Evolutionary conservation across 2,888 invertebrate species (phyloP).

Genomic region (Pecten maximus): DNA sequence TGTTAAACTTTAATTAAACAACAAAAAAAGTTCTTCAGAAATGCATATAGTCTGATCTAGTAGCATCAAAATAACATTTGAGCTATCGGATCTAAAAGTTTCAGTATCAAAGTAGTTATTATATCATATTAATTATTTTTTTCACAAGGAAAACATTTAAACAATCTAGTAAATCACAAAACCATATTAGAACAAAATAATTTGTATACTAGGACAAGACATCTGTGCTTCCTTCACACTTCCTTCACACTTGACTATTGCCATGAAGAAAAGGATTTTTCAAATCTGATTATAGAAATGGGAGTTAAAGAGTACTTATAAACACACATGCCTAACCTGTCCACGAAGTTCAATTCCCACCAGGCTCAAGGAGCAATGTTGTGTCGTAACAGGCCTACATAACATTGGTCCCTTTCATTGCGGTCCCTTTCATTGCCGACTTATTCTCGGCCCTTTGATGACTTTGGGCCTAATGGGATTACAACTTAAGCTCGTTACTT

Average conservation of each 20-base stretch:
- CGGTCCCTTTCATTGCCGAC: not conserved
- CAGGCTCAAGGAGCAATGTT: not conserved
- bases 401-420: not conserved
- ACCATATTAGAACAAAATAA: too few species aligned
- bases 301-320: not conserved
- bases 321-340: not conserved
- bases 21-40: too few species aligned
- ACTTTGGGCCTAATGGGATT: not conserved
- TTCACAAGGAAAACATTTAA: too few species aligned
- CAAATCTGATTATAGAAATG: not conserved
- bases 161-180: too few species aligned
- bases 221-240: too few species aligned
- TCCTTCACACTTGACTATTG: not conserved
- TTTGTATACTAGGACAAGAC: too few species aligned
- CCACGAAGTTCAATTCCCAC: not conserved
- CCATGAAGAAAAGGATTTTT: not conserved
- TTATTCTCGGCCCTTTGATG: not conserved
- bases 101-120: too few species aligned
- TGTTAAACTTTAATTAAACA: too few species aligned
- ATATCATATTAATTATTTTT: too few species aligned
- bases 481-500: not conserved
- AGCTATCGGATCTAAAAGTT: too few species aligned
- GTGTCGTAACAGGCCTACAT: constrained; percentile 1
- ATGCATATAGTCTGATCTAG: too few species aligned
- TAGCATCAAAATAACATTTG: too few species aligned